These are phyloP conservation scores for Cinara cedri DNA, from an alignment of 2,888 invertebrate genomes.

Conservation along the genomic window DNA sequence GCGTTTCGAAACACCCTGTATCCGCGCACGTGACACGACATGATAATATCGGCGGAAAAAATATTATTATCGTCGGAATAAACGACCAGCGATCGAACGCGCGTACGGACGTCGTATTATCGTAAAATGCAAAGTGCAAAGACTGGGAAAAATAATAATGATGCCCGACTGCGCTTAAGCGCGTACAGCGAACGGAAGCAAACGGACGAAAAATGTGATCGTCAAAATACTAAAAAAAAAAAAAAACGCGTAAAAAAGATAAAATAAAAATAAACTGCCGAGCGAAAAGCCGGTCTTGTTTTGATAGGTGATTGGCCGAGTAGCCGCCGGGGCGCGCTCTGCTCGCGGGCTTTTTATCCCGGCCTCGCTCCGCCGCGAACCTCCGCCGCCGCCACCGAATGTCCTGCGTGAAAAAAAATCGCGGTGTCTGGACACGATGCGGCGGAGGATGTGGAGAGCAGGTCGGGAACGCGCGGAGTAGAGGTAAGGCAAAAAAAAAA, in stretches of 20 bases:
- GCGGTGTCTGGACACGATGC: slow-evolving; percentile 55
- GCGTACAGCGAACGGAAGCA: slow-evolving; percentile 16
- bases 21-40: no score
- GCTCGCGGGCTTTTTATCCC: slow-evolving; percentile 43
- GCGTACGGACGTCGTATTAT: no score
- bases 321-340: slow-evolving; percentile 42
- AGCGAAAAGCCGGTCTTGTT: slow-evolving; percentile 51
- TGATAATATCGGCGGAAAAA: background rate
- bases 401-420: slow-evolving; percentile 50
- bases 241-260: slow-evolving; percentile 21
- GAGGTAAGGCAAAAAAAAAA: slow-evolving; percentile 41
- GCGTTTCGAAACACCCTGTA: background rate
- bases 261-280: slow-evolving; percentile 40
- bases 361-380: slow-evolving; percentile 8
- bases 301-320: slow-evolving; percentile 41
- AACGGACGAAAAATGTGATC: slow-evolving; percentile 32
- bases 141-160: background rate
- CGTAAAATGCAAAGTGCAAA: background rate
- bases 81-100: background rate
- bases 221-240: slow-evolving; percentile 45
- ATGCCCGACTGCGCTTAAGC: background rate
- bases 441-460: background rate
- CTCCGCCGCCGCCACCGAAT: background rate
- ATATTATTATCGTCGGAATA: no score
- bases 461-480: slow-evolving; percentile 29